phyloP scores from a whole-genome alignment of 1,140 invertebrate genomes.

The Diplogasteroides magnus region DNA sequence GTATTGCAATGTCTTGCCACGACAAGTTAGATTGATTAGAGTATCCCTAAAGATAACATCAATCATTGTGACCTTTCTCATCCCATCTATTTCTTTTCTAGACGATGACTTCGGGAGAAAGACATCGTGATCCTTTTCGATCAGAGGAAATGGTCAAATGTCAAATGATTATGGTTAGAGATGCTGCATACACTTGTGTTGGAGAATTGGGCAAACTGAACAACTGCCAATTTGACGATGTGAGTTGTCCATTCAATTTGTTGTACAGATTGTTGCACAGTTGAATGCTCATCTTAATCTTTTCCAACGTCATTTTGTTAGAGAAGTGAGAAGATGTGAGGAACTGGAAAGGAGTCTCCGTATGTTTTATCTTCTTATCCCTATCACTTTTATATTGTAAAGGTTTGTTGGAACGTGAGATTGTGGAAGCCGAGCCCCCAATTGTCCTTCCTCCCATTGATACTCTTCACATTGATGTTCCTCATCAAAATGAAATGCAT shows the following conservation, averaged over 20 bases:
- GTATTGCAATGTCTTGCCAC: too few species aligned
- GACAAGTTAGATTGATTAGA: too few species aligned
- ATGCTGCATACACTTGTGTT: not conserved
- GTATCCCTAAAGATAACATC: too few species aligned
- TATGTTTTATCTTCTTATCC: not conserved
- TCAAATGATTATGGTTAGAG: not conserved
- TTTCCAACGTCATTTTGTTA: not conserved
- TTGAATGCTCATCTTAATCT: not conserved
- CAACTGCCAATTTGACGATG: not conserved
- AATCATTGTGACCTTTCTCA: not conserved
- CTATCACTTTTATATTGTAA: not conserved
- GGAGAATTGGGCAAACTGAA: not conserved
- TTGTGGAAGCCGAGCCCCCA: not conserved
- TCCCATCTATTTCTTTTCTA: not conserved
- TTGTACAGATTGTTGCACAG: too few species aligned
- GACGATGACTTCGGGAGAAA: not conserved
- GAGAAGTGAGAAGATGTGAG: not conserved
- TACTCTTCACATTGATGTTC: not conserved
- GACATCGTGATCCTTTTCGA: not conserved
- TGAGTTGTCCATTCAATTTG: too few species aligned
- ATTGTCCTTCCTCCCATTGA: not conserved
- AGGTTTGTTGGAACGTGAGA: not conserved
- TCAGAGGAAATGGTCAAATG: not conserved
- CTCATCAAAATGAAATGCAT: not conserved
- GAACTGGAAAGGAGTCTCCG: not conserved